Conservation (phyloP, 2,888 invertebrate species). For the Theretra japonica region DNA sequence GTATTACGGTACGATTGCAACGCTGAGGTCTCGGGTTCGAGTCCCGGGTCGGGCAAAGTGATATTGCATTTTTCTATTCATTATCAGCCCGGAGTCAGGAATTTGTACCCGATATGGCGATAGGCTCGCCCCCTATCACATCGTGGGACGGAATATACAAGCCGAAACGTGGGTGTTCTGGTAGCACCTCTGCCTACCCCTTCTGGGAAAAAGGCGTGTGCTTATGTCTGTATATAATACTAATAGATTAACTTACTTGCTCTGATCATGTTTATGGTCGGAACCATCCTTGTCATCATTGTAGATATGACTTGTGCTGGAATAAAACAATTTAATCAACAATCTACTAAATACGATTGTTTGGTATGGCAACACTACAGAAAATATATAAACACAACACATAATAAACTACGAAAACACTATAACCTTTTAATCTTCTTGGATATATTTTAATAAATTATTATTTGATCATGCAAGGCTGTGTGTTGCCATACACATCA, state of each 20-base stretch:
- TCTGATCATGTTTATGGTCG: conserved; percentile 82
- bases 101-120: too few species aligned
- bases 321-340: conserved; percentile 50
- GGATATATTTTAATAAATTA: background rate
- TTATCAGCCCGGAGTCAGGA: too few species aligned
- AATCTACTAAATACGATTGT: conserved; percentile 1
- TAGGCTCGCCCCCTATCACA: too few species aligned
- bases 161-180: too few species aligned
- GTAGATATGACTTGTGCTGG: conserved; percentile 78
- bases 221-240: too few species aligned
- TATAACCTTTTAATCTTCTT: background rate
- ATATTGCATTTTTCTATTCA: too few species aligned
- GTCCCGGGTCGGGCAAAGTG: too few species aligned
- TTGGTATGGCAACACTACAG: conserved; percentile 47
- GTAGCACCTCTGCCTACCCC: too few species aligned
- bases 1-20: too few species aligned
- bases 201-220: too few species aligned
- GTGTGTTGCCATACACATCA: conserved; percentile 54
- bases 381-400: conserved; percentile 37
- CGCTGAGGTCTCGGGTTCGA: too few species aligned
- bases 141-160: too few species aligned
- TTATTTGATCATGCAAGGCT: background rate
- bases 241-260: conserved; percentile 83
- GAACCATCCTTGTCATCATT: conserved; percentile 81
- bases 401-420: conserved; percentile 41